These are phyloP conservation scores for Lasioglossum figueresi DNA, from an alignment of 2,888 invertebrate species.

Conservation along the genomic window DNA sequence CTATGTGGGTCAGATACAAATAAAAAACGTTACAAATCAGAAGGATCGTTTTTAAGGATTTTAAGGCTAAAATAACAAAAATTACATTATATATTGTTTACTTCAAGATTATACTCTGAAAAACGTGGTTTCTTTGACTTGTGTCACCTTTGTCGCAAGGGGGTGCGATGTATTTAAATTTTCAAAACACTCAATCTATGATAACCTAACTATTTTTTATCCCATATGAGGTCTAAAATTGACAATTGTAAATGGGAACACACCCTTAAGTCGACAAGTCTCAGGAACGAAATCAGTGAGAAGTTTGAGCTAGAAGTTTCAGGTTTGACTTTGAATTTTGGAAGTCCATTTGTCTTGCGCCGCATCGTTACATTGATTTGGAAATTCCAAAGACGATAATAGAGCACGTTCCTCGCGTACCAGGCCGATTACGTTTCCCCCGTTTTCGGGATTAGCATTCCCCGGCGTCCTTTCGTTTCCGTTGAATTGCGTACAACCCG, in stretches of 20 bases:
- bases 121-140: no score
- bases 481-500: slow-evolving; percentile 26
- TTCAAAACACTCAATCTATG: no score
- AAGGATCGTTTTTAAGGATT: no score
- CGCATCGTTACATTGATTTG: background rate
- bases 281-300: background rate
- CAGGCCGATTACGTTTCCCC: background rate
- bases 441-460: slow-evolving; percentile 38
- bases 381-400: slow-evolving; percentile 31
- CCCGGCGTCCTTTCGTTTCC: slow-evolving; percentile 24
- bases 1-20: no score
- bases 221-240: background rate
- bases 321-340: background rate
- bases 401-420: slow-evolving; percentile 25
- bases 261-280: background rate
- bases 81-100: no score
- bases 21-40: no score
- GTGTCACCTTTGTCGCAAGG: no score
- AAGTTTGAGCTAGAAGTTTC: background rate
- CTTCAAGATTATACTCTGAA: no score
- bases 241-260: background rate
- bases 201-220: background rate
- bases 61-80: no score
- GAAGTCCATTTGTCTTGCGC: background rate
- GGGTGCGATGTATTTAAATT: no score